Base-by-base conservation (phyloP, 2,888 invertebrate genomes). In the Lithodes maja region DNA sequence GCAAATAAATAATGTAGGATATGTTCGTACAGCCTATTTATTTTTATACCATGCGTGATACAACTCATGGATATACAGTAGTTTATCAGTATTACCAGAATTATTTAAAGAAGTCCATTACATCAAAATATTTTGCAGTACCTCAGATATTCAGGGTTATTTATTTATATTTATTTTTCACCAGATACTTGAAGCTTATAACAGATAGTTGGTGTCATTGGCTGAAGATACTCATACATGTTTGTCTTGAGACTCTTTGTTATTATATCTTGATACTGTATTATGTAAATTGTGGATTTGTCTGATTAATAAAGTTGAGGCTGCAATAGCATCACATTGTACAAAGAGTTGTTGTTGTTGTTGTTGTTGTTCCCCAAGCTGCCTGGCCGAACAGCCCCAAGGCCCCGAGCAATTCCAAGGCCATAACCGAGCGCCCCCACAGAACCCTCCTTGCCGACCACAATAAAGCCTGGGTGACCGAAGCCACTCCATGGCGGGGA, bases 61-160 rank as follows among this genome's bases (percentile, higher is more conserved):
- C 85, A 89, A 85, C 75, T 85, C 85, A 85, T 84, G 81, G 84
- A 80, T 55, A 88, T 80, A 33, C 33, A 33, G 33, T 33, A 87
- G 78, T 85, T 80, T 68, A 89, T 89, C 88, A 89, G 88, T 89
- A 89, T 89, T 89, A 84, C 87, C 12, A 61, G 75, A 86, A 86
- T 77, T 69, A 89, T 89, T 84, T 85, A 54, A 33, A 33, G 33
- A 33, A 33, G 80, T 78, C 55, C 68, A 89, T 85, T 75, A 83
- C 74, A 89, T 85, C 88, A 84, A 80, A 81, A 79, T 85, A 54
- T 75, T 85, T 89, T 89, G 85, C 85, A 89, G 74, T 81, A 89
- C 84, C 88, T 84, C 88, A 84, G 50, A 81, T 85, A 53, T 80
- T 84, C 83, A 84, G 83, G 53, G 78, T 88, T 49, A 78, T 77